Conservation (phyloP, 2,888 invertebrate species). For the Atherix ibis region DNA sequence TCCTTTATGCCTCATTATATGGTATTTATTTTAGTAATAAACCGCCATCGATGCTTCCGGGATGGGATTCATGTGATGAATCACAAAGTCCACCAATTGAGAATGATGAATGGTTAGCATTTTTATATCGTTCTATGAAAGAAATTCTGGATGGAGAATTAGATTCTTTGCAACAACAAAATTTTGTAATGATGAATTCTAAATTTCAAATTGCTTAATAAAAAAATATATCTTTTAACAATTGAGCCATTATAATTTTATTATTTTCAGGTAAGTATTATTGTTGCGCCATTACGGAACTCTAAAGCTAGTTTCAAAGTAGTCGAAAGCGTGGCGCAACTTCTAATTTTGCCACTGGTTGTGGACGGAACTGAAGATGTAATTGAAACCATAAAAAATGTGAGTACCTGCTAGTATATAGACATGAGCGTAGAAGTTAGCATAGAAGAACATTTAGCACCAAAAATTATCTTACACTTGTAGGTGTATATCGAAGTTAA, state of each 20-base stretch:
- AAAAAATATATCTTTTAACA: not conserved
- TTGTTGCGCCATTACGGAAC: conserved; percentile 48
- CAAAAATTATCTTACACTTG: conserved; percentile 13
- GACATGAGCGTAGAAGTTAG: not conserved
- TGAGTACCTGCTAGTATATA: conserved; percentile 16
- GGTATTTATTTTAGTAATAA: too few species aligned
- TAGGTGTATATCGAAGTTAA: conserved; percentile 65
- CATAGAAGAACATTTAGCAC: too few species aligned
- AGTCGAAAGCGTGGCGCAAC: conserved; percentile 43
- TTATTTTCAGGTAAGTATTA: conserved; percentile 36
- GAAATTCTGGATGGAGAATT: conserved; percentile 69
- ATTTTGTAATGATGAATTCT: conserved; percentile 36
- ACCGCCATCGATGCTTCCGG: conserved; percentile 27
- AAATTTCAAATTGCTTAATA: conserved; percentile 1
- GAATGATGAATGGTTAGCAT: conserved; percentile 76
- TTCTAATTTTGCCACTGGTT: conserved; percentile 48
- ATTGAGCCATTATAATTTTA: not conserved
- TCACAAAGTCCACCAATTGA: conserved; percentile 52
- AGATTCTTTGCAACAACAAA: conserved; percentile 53
- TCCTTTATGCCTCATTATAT: too few species aligned
- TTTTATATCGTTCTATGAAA: conserved; percentile 62
- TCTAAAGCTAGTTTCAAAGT: conserved; percentile 45
- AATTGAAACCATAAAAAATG: conserved; percentile 36
- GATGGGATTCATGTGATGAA: conserved; percentile 35
- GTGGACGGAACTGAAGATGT: conserved; percentile 32